A percentile compares a stretch with the other conserved stretches of the same genome.
Conservation (phyloP, 1,140 invertebrate species). For the Condylostylus longicornis region DNA sequence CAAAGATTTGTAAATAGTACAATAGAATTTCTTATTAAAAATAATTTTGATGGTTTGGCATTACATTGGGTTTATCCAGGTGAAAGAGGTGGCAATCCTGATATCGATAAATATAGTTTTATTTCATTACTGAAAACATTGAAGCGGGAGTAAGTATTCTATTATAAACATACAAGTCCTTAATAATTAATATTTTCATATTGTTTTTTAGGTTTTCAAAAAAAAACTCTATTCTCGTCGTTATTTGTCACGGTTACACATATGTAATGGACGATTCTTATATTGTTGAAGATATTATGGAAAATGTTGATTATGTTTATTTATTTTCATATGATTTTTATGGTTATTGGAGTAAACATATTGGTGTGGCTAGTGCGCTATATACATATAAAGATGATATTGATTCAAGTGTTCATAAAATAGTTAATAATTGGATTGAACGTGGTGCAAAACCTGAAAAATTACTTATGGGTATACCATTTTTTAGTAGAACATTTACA, state of each 20-base stretch:
- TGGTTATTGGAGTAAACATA: conserved; percentile 42
- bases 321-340: conserved; percentile 61
- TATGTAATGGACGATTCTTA: no score
- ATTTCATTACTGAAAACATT: conserved; percentile 41
- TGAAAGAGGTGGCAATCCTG: conserved; percentile 34
- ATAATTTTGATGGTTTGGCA: conserved; percentile 65
- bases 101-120: conserved; percentile 35
- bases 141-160: conserved; percentile 35
- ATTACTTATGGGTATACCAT: conserved; percentile 49
- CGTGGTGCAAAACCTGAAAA: conserved; percentile 45
- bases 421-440: no score
- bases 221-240: no score
- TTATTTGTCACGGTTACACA: no score
- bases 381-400: no score
- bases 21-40: conserved; percentile 40
- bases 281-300: conserved; percentile 27
- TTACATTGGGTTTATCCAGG: conserved; percentile 70
- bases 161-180: no score
- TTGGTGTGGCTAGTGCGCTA: no score
- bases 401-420: no score
- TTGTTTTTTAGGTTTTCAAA: no score
- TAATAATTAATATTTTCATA: no score
- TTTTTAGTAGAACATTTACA: conserved; percentile 52
- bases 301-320: conserved; percentile 44
- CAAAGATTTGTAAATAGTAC: conserved; percentile 43